phyloP scores from a whole-genome alignment of 2,797 vertebrate genomes.

The Cynodonichthys magdalenae region DNA sequence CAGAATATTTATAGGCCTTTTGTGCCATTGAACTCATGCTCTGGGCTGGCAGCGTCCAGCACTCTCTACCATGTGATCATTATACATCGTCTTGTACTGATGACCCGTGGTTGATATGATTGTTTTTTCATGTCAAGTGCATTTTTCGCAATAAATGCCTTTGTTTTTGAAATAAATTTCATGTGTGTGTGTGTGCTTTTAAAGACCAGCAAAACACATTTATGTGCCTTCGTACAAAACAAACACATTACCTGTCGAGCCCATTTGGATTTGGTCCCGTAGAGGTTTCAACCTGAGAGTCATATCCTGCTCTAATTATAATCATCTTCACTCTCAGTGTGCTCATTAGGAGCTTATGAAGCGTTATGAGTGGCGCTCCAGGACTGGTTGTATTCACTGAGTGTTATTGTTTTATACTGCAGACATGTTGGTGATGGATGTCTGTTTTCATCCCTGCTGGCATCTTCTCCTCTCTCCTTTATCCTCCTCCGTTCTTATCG shows the following conservation, averaged over 20 bases:
- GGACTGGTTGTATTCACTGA: conserved; percentile 18
- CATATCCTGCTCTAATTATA: conserved; percentile 44
- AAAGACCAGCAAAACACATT: background rate
- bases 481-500: conserved; percentile 5
- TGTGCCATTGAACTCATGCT: conserved; percentile 81
- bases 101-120: conserved; percentile 83
- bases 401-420: conserved; percentile 15
- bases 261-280: conserved; percentile 39
- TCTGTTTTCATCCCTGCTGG: conserved; percentile 20
- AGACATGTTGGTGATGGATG: conserved; percentile 22
- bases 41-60: conserved; percentile 66
- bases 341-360: conserved; percentile 42
- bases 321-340: conserved; percentile 43
- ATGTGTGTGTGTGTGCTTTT: conserved; percentile 1
- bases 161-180: conserved; percentile 73
- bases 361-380: conserved; percentile 32
- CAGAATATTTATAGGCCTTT: conserved; percentile 84
- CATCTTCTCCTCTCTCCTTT: background rate
- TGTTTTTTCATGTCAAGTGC: conserved; percentile 86
- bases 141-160: conserved; percentile 89
- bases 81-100: conserved; percentile 85
- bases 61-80: conserved; percentile 82
- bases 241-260: conserved; percentile 49
- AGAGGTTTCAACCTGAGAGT: conserved; percentile 40
- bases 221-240: conserved; percentile 31